Evolutionary conservation across 2,113 vertebrate species (phyloP).

Genomic region (Cyprinodon variegatus): DNA sequence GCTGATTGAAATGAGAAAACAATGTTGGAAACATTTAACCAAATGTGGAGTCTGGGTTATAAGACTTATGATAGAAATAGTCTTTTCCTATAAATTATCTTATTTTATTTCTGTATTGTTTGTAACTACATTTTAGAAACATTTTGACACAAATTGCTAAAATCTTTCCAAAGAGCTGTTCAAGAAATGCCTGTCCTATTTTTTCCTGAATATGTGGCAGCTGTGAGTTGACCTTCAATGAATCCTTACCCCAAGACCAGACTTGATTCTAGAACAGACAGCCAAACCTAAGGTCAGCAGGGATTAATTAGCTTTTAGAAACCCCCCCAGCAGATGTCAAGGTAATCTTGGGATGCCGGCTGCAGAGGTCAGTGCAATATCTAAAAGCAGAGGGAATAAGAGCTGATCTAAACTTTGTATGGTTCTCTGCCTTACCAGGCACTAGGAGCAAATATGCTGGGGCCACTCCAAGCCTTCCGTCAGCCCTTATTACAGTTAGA

Average conservation of each 20-base stretch:
- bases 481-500: conserved; percentile 56
- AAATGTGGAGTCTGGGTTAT: conserved; percentile 46
- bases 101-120: background rate
- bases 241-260: conserved; percentile 56
- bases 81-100: background rate
- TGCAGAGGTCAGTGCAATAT: conserved; percentile 80
- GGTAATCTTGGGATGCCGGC: conserved; percentile 76
- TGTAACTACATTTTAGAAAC: background rate
- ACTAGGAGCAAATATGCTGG: conserved; percentile 48
- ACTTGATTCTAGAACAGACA: conserved; percentile 67
- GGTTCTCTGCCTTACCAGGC: conserved; percentile 30
- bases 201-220: conserved; percentile 38
- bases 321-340: conserved; percentile 78
- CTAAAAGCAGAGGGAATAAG: conserved; percentile 58
- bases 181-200: conserved; percentile 17
- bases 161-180: conserved; percentile 30
- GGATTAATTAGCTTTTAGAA: conserved; percentile 84
- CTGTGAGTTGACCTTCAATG: conserved; percentile 52
- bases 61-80: background rate
- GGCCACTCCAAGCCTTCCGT: conserved; percentile 30
- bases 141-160: conserved; percentile 12
- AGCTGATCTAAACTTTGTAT: conserved; percentile 56
- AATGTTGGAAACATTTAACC: conserved; percentile 18
- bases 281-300: conserved; percentile 76
- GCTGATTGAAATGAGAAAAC: conserved; percentile 46